Evolutionary conservation across 2,113 vertebrate species (phyloP).

Genomic region (Cariama cristata): DNA sequence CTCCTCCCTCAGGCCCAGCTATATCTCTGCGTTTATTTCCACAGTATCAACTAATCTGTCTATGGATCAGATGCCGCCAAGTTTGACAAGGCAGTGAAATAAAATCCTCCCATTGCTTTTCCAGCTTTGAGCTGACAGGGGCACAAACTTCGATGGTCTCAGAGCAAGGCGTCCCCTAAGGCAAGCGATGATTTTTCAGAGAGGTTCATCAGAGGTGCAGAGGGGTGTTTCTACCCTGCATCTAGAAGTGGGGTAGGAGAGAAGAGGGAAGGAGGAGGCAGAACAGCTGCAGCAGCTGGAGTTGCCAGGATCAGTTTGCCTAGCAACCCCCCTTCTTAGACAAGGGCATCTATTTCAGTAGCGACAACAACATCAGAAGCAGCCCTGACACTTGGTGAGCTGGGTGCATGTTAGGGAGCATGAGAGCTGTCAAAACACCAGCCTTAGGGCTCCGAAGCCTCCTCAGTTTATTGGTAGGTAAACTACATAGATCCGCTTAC

Average conservation of each 20-base stretch:
- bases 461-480: slow-evolving; percentile 56
- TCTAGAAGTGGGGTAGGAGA: neutral
- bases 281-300: slow-evolving; percentile 9
- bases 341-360: neutral
- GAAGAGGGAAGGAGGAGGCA: neutral
- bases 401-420: neutral
- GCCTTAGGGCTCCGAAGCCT: slow-evolving; percentile 32
- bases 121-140: neutral
- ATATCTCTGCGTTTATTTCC: neutral
- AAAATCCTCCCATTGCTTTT: neutral
- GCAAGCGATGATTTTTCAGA: neutral
- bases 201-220: neutral
- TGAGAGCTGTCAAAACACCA: slow-evolving; percentile 51
- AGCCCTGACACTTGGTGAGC: neutral
- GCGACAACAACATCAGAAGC: slow-evolving; percentile 21
- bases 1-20: neutral
- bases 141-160: neutral
- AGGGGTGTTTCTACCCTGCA: neutral
- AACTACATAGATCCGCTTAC: neutral
- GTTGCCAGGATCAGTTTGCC: neutral
- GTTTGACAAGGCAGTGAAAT: neutral
- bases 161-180: accelerated
- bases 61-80: neutral
- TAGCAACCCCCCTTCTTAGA: slow-evolving; percentile 19
- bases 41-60: neutral